These are phyloP conservation scores for Scaptomyza parva DNA, from an alignment of 2,888 invertebrate genomes.

Conservation along the genomic window DNA sequence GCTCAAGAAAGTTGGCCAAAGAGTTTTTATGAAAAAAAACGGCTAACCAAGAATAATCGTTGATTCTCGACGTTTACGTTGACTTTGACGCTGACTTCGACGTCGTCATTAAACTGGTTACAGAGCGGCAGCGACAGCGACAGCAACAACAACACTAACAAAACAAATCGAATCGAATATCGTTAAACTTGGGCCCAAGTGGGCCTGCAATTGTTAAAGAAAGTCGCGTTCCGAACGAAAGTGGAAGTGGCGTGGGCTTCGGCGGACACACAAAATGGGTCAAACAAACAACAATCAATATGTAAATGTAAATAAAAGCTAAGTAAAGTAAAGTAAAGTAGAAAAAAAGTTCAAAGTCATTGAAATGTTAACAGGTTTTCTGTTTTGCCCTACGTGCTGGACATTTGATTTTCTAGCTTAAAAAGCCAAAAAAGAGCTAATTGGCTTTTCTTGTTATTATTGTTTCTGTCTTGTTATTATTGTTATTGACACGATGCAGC, in stretches of 20 bases:
- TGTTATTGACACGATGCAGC: constrained; percentile 21
- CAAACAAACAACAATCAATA: constrained; percentile 72
- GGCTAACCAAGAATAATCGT: constrained; percentile 61
- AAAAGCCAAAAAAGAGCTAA: constrained; percentile 39
- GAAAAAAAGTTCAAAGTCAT: constrained; percentile 78
- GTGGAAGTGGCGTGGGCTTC: constrained; percentile 77
- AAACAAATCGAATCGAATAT: constrained; percentile 8
- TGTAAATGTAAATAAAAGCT: constrained; percentile 53
- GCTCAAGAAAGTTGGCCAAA: constrained; percentile 79
- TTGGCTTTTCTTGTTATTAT: constrained; percentile 61
- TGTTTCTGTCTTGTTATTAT: constrained; percentile 43
- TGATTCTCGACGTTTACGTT: constrained; percentile 23
- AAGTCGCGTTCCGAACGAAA: constrained; percentile 68
- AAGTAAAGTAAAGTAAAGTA: background rate
- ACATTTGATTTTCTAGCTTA: constrained; percentile 61
- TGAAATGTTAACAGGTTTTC: constrained; percentile 71
- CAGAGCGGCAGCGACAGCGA: constrained; percentile 14
- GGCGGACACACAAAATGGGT: constrained; percentile 66
- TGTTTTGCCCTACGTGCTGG: constrained; percentile 60
- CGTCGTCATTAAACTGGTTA: constrained; percentile 64
- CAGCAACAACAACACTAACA: constrained; percentile 1
- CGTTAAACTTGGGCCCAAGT: constrained; percentile 17
- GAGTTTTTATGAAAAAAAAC: constrained; percentile 84
- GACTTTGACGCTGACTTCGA: constrained; percentile 21
- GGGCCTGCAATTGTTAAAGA: constrained; percentile 54